Base-by-base conservation (phyloP, 2,888 invertebrate species). In the Melikaiella ostensackeni region DNA sequence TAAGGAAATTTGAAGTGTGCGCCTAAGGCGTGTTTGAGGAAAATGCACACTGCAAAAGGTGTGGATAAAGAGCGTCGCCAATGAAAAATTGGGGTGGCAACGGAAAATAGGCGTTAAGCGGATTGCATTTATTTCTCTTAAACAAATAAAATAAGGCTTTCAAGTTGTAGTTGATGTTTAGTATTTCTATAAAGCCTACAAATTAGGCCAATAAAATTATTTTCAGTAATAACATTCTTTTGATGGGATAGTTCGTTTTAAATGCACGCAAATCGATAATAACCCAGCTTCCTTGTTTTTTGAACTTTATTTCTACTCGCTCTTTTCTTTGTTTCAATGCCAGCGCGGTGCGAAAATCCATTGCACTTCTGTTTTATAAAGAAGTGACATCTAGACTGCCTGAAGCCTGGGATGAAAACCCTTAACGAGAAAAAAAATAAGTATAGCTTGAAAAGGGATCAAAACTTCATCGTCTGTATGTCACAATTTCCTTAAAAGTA, bases 401-500 rank as follows among this genome's bases (percentile, higher is more conserved):
- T 24, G 42, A 66, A 66, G 24, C 16, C 64, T 19, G 27, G 16
- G 27, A 66, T 66, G 64, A n/a, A 64, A 66, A 66, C 42, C 27
- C 42, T 66, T 66, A 66, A 66, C 64, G 64, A 66, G 64, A 42
- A 42, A 66, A 66, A 42, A 42, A 66, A 66, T 42, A 19, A 24
- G 42, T n/a, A 42, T 42, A 64, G 19, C 24, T 2, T 24, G 38
- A 24, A 64, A 42, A 42, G 19, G 16, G 64, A 66, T 66, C 42
- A 66, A 64, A 64, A 38, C 42, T 42, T 6, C 8, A 38, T 66
- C 8, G 42, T 42, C 27, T 66, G 27, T 8, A 50, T 8, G 42
- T 19, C 24, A 42, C 19, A 46, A 4, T 66, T 46, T 46, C 30
- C 66, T 46, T 66, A 1, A 46, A 42, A 46, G 27, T 66, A 42